These are phyloP conservation scores for Drosophila pallidifrons DNA, from an alignment of 1,140 invertebrate genomes.

Conservation along the genomic window DNA sequence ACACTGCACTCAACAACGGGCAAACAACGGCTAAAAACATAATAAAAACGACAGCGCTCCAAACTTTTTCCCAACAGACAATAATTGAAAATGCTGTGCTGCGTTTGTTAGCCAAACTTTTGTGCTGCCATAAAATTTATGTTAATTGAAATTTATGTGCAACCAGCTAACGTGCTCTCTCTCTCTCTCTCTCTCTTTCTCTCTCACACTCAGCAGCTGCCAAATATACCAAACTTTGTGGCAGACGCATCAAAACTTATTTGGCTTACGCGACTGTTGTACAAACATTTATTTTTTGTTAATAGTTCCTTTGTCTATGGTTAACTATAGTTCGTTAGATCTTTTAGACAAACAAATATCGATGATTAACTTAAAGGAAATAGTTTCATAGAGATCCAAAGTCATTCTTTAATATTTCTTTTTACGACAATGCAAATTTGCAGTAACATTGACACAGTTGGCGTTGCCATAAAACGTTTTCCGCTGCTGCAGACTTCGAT, in stretches of 20 bases:
- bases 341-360: neutral
- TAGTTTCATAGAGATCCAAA: neutral
- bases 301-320: neutral
- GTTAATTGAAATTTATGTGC: slow-evolving; percentile 82
- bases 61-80: slow-evolving; percentile 66
- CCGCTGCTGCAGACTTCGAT: slow-evolving; percentile 41
- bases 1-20: slow-evolving; percentile 28
- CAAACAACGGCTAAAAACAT: slow-evolving; percentile 22
- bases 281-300: slow-evolving; percentile 7
- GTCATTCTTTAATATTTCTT: neutral
- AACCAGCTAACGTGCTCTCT: slow-evolving; percentile 13
- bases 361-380: neutral
- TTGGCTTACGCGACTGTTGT: slow-evolving; percentile 26
- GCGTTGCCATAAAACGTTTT: slow-evolving; percentile 38
- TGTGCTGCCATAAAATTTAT: slow-evolving; percentile 69
- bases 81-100: slow-evolving; percentile 73
- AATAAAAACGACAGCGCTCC: slow-evolving; percentile 29
- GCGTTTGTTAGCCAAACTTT: slow-evolving; percentile 62
- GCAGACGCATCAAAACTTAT: slow-evolving; percentile 44
- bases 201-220: slow-evolving; percentile 13
- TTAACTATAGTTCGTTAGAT: neutral
- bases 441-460: slow-evolving; percentile 2
- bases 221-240: slow-evolving; percentile 14
- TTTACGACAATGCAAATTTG: slow-evolving; percentile 26
- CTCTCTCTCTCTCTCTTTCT: slow-evolving; percentile 28